Percentiles rank a stretch among this genome's conserved stretches.
These are phyloP conservation scores for Ceratothoa steindachneri DNA, from an alignment of 2,888 invertebrate genomes.

Conservation along the genomic window DNA sequence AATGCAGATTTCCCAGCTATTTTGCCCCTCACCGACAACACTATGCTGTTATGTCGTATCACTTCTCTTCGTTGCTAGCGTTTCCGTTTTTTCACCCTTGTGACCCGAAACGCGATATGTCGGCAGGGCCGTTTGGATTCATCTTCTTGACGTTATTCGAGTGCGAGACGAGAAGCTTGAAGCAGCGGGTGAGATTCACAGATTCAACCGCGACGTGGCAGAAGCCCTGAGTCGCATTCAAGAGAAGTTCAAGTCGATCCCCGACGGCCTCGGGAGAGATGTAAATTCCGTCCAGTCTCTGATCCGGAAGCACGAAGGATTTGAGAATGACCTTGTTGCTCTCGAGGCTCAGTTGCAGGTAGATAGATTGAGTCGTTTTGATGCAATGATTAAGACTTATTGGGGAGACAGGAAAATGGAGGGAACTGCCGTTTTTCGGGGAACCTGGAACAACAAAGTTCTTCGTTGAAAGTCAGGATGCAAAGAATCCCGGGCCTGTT, in stretches of 20 bases:
- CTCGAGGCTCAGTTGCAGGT: constrained; percentile 83
- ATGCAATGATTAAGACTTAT: too few species aligned
- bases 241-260: constrained; percentile 81
- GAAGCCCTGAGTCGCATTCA: constrained; percentile 84
- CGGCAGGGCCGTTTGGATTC: constrained; percentile 66
- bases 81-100: too few species aligned
- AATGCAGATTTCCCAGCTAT: too few species aligned
- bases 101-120: too few species aligned
- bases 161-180: constrained; percentile 79
- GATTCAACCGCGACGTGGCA: constrained; percentile 88
- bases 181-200: constrained; percentile 94
- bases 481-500: not conserved
- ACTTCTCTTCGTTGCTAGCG: too few species aligned
- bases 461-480: not conserved
- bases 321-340: constrained; percentile 87
- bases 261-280: constrained; percentile 74
- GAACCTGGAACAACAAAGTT: not conserved
- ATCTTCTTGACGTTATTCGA: constrained; percentile 77
- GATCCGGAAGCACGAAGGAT: constrained; percentile 81
- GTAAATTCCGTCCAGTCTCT: constrained; percentile 78
- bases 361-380: too few species aligned
- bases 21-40: too few species aligned
- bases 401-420: not conserved
- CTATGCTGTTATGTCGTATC: too few species aligned
- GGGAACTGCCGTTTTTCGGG: not conserved